A percentile compares a stretch with the other conserved stretches of the same genome.
These are phyloP conservation scores for Athalia cordata DNA, from an alignment of 2,888 invertebrate genomes.

Conservation along the genomic window DNA sequence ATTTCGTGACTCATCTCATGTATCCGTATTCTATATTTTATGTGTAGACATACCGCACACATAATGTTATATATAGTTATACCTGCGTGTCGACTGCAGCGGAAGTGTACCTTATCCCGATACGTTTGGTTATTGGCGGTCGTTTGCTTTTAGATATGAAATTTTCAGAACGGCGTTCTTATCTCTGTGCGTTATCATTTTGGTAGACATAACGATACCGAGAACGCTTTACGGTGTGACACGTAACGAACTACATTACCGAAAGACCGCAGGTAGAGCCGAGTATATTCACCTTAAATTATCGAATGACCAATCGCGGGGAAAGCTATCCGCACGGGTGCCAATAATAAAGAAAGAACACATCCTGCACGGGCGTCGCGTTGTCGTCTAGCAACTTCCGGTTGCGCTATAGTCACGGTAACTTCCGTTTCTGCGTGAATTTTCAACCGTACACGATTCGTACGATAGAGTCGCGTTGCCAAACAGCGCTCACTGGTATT, in stretches of 20 bases:
- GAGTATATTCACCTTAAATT: too few relatives aligned
- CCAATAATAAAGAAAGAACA: neutral
- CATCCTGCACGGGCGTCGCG: neutral
- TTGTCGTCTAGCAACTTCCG: neutral
- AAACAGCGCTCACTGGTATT: too few relatives aligned
- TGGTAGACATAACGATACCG: neutral
- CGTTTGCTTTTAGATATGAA: slow-evolving; percentile 29
- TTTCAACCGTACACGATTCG: neutral
- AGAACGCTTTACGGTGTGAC: neutral
- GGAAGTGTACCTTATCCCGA: neutral
- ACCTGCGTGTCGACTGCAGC: neutral
- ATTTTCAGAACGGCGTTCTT: slow-evolving; percentile 21
- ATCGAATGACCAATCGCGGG: too few relatives aligned
- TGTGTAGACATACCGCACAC: too few relatives aligned
- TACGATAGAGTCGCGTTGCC: too few relatives aligned
- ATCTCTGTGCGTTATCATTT: slow-evolving; percentile 13
- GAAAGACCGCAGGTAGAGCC: too few relatives aligned
- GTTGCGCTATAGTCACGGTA: neutral
- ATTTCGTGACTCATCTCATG: too few relatives aligned
- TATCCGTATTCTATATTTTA: too few relatives aligned
- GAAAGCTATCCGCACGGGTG: too few relatives aligned
- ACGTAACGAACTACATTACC: slow-evolving; percentile 12
- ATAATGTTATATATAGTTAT: neutral
- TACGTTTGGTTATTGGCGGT: slow-evolving; percentile 3
- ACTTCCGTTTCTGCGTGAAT: slow-evolving; percentile 32